A percentile compares a stretch with the other conserved stretches of the same genome.
These are phyloP conservation scores for Catocala fraxini DNA, from an alignment of 2,888 invertebrate genomes.

Conservation along the genomic window DNA sequence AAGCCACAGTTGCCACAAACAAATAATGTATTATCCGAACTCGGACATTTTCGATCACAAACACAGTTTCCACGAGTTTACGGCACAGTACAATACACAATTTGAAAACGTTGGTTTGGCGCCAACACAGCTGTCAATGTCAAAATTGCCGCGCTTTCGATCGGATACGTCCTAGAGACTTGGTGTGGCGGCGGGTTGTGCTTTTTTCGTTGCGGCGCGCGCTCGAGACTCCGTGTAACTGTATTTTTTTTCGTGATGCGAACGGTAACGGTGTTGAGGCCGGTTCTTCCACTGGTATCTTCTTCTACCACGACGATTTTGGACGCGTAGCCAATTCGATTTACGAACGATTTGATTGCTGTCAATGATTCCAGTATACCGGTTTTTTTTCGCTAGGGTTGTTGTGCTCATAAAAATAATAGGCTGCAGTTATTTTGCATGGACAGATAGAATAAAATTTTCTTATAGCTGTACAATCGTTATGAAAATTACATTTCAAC, in stretches of 20 bases:
- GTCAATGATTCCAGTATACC: slow-evolving; percentile 48
- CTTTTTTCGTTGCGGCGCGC: slow-evolving; percentile 78
- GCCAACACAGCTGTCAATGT: slow-evolving; percentile 74
- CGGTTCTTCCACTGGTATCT: slow-evolving; percentile 73
- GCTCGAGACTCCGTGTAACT: slow-evolving; percentile 76
- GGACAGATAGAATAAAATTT: slow-evolving; percentile 37
- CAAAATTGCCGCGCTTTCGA: slow-evolving; percentile 69
- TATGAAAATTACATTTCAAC: slow-evolving; percentile 31
- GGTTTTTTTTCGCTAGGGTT: slow-evolving; percentile 47
- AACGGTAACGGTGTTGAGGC: slow-evolving; percentile 78
- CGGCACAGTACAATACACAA: slow-evolving; percentile 41
- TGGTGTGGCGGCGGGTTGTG: slow-evolving; percentile 76
- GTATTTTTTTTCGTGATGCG: slow-evolving; percentile 85
- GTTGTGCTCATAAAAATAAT: slow-evolving; percentile 41
- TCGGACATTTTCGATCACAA: slow-evolving; percentile 64
- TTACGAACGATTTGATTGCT: slow-evolving; percentile 50
- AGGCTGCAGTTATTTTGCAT: slow-evolving; percentile 51
- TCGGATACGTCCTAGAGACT: slow-evolving; percentile 77
- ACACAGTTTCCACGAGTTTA: slow-evolving; percentile 50
- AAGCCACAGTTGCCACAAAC: slow-evolving; percentile 57
- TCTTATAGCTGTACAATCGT: slow-evolving; percentile 20
- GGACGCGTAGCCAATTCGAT: slow-evolving; percentile 61
- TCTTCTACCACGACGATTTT: slow-evolving; percentile 65
- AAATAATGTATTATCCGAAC: slow-evolving; percentile 65
- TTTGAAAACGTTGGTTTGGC: slow-evolving; percentile 51